phyloP scores from a whole-genome alignment of 2,888 invertebrate species.

The Apamea monoglypha region DNA sequence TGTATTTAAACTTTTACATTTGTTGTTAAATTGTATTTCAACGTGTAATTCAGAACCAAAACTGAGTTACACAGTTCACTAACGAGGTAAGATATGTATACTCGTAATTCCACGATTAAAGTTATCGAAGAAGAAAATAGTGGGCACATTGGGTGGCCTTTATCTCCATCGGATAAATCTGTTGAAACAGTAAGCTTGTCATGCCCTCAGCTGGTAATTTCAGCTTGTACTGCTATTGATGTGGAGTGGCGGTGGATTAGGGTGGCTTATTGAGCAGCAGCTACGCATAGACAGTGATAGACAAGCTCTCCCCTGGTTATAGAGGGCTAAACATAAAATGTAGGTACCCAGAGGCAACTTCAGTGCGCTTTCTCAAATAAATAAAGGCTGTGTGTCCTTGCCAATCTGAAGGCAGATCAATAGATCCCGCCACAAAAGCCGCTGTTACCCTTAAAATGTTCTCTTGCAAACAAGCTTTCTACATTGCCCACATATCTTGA shows the following conservation, averaged over 20 bases:
- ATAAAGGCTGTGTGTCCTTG: conserved; percentile 26
- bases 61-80: background rate
- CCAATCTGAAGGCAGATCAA: conserved; percentile 55
- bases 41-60: background rate
- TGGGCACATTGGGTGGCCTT: background rate
- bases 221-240: conserved; percentile 12
- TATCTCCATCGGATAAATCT: background rate
- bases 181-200: conserved; percentile 1
- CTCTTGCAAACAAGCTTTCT: conserved; percentile 69
- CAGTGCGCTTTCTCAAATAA: conserved; percentile 24
- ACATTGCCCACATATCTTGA: conserved; percentile 79
- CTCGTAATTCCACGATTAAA: background rate
- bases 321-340: background rate
- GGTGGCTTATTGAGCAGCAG: conserved; percentile 5
- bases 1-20: background rate
- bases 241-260: conserved; percentile 2
- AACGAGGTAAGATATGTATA: background rate
- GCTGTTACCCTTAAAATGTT: conserved; percentile 59
- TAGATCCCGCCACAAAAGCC: conserved; percentile 56
- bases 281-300: conserved; percentile 11
- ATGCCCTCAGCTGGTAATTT: conserved; percentile 5
- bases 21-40: background rate
- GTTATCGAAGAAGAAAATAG: background rate
- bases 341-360: background rate
- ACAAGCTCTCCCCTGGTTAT: background rate